Percentiles rank a stretch among this genome's conserved stretches.
Evolutionary conservation across 37 sponge, comb jelly and placozoan genomes (phyloP).

Genomic region (Axinella damicornis): DNA sequence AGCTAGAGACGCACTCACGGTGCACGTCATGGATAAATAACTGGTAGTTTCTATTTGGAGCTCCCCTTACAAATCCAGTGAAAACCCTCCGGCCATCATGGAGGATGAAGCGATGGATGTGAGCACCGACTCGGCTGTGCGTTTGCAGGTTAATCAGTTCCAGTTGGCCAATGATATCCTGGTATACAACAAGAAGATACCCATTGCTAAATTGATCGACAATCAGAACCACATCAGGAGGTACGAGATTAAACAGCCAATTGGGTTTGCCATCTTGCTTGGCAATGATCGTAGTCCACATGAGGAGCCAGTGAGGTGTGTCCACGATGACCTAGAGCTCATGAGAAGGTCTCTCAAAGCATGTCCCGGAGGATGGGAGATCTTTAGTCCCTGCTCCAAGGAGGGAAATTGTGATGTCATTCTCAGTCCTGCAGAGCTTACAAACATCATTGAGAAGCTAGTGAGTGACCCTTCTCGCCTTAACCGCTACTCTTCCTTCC

Average conservation of each 20-base stretch:
- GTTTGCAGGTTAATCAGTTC: too few species aligned
- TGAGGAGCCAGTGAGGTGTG: neutral
- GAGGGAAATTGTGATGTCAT: neutral
- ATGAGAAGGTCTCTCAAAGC: constrained; percentile 12
- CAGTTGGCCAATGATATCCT: too few species aligned
- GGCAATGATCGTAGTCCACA: constrained; percentile 1
- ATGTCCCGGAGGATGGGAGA: neutral
- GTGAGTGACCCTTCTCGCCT: neutral
- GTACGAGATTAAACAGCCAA: constrained; percentile 5
- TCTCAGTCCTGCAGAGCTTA: neutral
- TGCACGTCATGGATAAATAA: too few species aligned
- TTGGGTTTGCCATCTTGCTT: constrained; percentile 53
- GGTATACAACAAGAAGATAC: too few species aligned
- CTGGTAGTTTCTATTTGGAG: too few species aligned
- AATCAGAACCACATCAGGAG: too few species aligned
- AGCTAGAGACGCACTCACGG: too few species aligned
- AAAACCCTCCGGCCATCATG: neutral
- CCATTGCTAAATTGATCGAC: too few species aligned
- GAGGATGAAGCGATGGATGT: too few species aligned
- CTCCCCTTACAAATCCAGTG: neutral
- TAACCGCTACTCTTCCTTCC: constrained; percentile 30
- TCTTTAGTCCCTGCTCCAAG: neutral
- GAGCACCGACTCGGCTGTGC: neutral
- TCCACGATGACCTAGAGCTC: constrained; percentile 7
- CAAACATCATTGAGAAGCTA: neutral